Evolutionary conservation across 1,140 invertebrate genomes (phyloP).

Genomic region (Cotesia chilonis): DNA sequence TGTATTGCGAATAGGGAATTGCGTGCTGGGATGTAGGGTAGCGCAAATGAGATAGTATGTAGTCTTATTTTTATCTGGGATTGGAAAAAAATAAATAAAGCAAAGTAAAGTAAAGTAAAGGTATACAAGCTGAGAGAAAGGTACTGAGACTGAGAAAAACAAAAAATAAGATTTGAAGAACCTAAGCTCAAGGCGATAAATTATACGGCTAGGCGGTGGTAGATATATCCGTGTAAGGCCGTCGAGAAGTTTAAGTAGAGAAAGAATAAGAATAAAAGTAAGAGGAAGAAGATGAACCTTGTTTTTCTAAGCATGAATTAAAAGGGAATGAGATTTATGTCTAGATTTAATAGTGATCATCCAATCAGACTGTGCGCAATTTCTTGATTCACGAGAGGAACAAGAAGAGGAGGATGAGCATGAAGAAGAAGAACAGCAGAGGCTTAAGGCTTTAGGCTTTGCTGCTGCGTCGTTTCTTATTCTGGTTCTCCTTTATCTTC

Average conservation of each 20-base stretch:
- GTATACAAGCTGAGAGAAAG: slow-evolving; percentile 36
- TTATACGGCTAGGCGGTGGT: slow-evolving; percentile 28
- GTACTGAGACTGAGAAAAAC: slow-evolving; percentile 38
- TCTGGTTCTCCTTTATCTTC: too few species aligned
- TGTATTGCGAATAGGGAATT: too few species aligned
- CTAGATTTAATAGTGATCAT: slow-evolving; percentile 49
- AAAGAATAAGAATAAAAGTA: slow-evolving; percentile 1
- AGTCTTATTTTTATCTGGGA: too few species aligned
- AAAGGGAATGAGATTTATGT: slow-evolving; percentile 49
- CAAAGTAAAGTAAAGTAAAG: slow-evolving; percentile 40
- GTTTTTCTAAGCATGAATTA: slow-evolving; percentile 48
- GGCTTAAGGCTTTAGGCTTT: too few species aligned
- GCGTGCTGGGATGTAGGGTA: too few species aligned
- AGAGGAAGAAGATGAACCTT: slow-evolving; percentile 35
- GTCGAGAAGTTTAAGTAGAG: neutral
- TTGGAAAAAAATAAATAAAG: slow-evolving; percentile 3
- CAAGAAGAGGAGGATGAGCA: too few species aligned
- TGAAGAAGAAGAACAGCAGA: too few species aligned
- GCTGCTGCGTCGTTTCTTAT: too few species aligned
- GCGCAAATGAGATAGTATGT: too few species aligned
- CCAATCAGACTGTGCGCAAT: slow-evolving; percentile 40
- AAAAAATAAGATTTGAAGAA: slow-evolving; percentile 21
- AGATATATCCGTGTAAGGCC: slow-evolving; percentile 5
- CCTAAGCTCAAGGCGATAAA: slow-evolving; percentile 25
- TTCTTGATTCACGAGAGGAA: slow-evolving; percentile 2